Evolutionary conservation across 2,797 vertebrate genomes (phyloP).

Genomic region (Anas bahamensis): DNA sequence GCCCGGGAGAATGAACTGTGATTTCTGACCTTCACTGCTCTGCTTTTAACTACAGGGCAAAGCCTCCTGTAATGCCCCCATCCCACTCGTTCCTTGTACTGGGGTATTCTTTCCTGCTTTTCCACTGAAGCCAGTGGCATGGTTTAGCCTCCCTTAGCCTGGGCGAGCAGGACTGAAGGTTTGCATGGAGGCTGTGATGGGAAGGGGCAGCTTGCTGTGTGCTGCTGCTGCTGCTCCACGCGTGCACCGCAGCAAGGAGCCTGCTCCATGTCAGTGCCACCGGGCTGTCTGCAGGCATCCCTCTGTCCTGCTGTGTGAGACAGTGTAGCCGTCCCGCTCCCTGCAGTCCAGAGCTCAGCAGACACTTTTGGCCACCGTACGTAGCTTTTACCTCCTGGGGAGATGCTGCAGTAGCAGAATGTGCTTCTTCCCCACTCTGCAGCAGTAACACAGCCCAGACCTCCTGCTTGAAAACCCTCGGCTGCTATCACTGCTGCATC

Average conservation of each 20-base stretch:
- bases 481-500: background rate
- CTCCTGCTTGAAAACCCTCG: background rate
- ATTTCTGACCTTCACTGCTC: background rate
- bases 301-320: background rate
- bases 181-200: fast-evolving
- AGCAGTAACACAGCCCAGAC: background rate
- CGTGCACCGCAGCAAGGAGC: fast-evolving
- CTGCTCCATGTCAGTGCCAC: background rate
- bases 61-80: background rate
- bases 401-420: background rate
- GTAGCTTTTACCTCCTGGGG: fast-evolving
- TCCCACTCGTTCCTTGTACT: background rate
- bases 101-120: background rate
- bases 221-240: background rate
- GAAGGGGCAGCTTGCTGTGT: background rate
- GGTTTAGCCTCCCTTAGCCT: background rate
- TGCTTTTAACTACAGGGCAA: slow-evolving; percentile 29
- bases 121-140: background rate
- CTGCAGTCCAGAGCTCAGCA: background rate
- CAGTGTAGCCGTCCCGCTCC: background rate
- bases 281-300: background rate
- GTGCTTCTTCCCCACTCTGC: background rate
- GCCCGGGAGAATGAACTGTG: background rate
- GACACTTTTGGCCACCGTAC: background rate
- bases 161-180: background rate